Evolutionary conservation across 2,888 invertebrate genomes (phyloP).

Genomic region (Athripsodes cinereus): DNA sequence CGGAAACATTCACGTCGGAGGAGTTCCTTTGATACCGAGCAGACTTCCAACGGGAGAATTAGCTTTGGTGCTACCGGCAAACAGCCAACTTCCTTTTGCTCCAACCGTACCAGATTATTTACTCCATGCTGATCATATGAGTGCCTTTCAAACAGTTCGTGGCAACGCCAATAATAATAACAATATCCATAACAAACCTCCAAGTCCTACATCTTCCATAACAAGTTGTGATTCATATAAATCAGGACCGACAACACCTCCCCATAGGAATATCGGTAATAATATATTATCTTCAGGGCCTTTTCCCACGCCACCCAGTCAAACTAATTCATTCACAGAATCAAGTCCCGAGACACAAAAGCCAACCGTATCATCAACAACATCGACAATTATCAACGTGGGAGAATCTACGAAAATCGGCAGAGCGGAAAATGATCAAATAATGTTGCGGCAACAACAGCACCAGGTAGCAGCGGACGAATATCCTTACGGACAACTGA

Average conservation of each 20-base stretch:
- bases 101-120: constrained; percentile 32
- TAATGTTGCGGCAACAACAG: background rate
- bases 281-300: constrained; percentile 33
- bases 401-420: constrained; percentile 18
- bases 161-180: constrained; percentile 15
- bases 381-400: no score
- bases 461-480: constrained; percentile 4
- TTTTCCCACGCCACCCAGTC: constrained; percentile 55
- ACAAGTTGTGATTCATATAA: constrained; percentile 59
- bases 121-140: constrained; percentile 32
- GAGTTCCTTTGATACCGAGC: constrained; percentile 60
- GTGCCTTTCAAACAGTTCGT: constrained; percentile 45
- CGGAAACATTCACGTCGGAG: constrained; percentile 52
- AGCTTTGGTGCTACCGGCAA: constrained; percentile 58
- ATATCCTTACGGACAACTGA: constrained; percentile 11
- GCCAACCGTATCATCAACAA: constrained; percentile 50
- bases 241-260: constrained; percentile 49
- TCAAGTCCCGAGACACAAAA: constrained; percentile 49
- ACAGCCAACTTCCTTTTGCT: constrained; percentile 45
- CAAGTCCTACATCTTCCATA: constrained; percentile 66
- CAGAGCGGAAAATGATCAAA: background rate
- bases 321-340: constrained; percentile 52
- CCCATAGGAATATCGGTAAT: constrained; percentile 33
- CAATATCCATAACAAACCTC: no score
- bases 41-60: constrained; percentile 60